These are phyloP conservation scores for Malurus alboscapulatus DNA, from an alignment of 2,113 vertebrate species.

Conservation along the genomic window DNA sequence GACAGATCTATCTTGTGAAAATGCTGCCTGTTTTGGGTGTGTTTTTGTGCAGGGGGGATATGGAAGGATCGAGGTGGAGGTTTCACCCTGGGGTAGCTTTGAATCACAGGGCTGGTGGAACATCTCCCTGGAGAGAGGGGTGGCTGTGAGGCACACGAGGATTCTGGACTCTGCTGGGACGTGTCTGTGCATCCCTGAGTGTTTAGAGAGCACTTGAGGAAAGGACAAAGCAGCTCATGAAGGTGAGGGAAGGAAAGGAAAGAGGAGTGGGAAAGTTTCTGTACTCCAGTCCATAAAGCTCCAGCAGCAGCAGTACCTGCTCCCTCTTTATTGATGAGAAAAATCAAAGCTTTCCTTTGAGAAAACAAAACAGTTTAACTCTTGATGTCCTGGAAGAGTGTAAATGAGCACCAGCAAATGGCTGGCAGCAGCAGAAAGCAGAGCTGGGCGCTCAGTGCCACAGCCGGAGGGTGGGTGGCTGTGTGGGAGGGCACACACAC, in stretches of 20 bases:
- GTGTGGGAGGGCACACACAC: neutral
- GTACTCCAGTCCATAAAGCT: neutral
- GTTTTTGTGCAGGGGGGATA: neutral
- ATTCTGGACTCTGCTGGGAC: neutral
- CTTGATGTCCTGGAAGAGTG: neutral
- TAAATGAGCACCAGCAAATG: neutral
- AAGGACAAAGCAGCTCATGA: neutral
- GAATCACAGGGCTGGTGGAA: neutral
- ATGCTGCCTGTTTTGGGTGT: fast-evolving
- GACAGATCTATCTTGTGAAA: neutral
- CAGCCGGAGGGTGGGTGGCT: constrained; percentile 5
- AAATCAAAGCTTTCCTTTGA: neutral
- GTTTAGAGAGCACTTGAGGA: neutral
- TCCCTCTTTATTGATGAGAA: neutral
- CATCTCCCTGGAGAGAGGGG: neutral
- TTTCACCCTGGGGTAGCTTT: neutral
- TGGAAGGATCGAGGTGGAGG: neutral
- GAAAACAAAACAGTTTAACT: neutral
- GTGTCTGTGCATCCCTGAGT: neutral
- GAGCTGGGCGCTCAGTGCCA: neutral
- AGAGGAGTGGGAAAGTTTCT: neutral
- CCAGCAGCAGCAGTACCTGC: neutral
- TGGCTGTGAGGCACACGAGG: neutral
- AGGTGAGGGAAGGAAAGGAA: neutral
- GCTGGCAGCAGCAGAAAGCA: neutral